Percentiles rank a stretch among this genome's conserved stretches.
phyloP scores from a whole-genome alignment of 2,888 invertebrate species.

The Epistrophe eligans region DNA sequence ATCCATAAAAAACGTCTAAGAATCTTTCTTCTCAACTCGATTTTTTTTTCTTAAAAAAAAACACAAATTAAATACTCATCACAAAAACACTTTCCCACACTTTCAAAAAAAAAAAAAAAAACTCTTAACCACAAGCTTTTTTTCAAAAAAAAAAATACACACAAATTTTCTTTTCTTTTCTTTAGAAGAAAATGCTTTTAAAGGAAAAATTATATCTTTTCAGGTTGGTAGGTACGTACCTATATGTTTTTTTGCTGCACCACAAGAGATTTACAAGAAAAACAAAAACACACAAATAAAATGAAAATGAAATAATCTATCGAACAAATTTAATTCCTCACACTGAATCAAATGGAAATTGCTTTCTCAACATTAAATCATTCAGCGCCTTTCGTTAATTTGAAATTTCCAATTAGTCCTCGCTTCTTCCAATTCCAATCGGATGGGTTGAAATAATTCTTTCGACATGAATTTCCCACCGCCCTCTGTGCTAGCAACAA shows the following conservation, averaged over 20 bases:
- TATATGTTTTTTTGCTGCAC: constrained; percentile 22
- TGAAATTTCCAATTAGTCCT: constrained; percentile 71
- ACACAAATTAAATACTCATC: constrained; percentile 16
- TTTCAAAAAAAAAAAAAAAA: constrained; percentile 21
- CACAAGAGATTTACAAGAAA: constrained; percentile 23
- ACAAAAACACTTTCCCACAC: constrained; percentile 24
- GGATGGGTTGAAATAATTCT: constrained; percentile 57
- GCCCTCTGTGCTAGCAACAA: background rate
- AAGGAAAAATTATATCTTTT: constrained; percentile 1
- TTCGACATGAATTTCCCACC: constrained; percentile 36
- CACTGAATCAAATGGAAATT: constrained; percentile 43
- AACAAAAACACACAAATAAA: constrained; percentile 22
- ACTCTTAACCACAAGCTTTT: constrained; percentile 30
- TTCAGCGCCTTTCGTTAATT: constrained; percentile 74
- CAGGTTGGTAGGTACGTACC: background rate
- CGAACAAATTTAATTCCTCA: constrained; percentile 41
- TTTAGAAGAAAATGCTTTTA: constrained; percentile 8
- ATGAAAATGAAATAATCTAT: constrained; percentile 14
- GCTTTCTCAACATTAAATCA: constrained; percentile 70
- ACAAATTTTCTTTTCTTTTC: background rate
- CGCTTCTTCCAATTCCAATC: constrained; percentile 17
- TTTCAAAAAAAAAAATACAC: background rate
- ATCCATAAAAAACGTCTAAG: constrained; percentile 7
- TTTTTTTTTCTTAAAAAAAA: background rate
- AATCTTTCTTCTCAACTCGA: background rate